Evolutionary conservation across 2,888 invertebrate species (phyloP).

Genomic region (Molorchus minor): DNA sequence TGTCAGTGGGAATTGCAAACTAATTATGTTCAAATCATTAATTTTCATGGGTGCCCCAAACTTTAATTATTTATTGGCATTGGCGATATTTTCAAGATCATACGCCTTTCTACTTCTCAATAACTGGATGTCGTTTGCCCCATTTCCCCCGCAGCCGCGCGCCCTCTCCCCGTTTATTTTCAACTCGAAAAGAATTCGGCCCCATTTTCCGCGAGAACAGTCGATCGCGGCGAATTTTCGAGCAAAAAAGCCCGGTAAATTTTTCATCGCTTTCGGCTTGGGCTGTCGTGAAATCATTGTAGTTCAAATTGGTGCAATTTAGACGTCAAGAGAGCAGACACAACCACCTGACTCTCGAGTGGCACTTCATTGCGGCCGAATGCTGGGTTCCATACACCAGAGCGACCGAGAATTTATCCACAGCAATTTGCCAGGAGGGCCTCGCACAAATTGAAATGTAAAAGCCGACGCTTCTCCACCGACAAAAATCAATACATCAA

Average conservation of each 20-base stretch:
- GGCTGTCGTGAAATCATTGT: slow-evolving; percentile 53
- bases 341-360: slow-evolving; percentile 63
- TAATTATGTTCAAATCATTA: too few species aligned
- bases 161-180: too few species aligned
- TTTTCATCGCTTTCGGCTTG: slow-evolving; percentile 47
- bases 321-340: slow-evolving; percentile 62
- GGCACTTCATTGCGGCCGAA: slow-evolving; percentile 58
- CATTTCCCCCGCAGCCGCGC: too few species aligned
- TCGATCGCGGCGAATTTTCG: not conserved
- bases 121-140: too few species aligned
- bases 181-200: too few species aligned
- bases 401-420: slow-evolving; percentile 57
- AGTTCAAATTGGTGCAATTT: slow-evolving; percentile 62
- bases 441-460: slow-evolving; percentile 62
- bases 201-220: slow-evolving; percentile 8
- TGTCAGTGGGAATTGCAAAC: too few species aligned
- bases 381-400: slow-evolving; percentile 51
- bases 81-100: too few species aligned
- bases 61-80: too few species aligned
- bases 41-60: too few species aligned
- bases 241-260: slow-evolving; percentile 43
- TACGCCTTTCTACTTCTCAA: too few species aligned
- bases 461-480: slow-evolving; percentile 54
- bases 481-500: slow-evolving; percentile 48
- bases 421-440: slow-evolving; percentile 62